phyloP scores from a whole-genome alignment of 2,797 vertebrate genomes.

The Simalia tracyae region DNA sequence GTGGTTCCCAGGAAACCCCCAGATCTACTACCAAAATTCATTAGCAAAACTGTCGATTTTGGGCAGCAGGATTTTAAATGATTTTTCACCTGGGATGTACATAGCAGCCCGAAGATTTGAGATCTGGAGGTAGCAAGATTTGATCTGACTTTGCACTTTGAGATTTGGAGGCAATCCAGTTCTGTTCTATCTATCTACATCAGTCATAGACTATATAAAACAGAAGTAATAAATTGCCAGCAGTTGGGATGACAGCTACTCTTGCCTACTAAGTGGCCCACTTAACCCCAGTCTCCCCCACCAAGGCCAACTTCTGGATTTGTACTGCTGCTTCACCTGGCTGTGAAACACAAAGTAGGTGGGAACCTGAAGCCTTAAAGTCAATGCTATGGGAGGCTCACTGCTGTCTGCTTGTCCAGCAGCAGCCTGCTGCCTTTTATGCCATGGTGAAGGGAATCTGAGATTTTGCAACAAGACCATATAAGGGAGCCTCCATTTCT shows the following conservation, averaged over 20 bases:
- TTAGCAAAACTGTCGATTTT: too few relatives aligned
- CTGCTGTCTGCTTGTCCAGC: not conserved
- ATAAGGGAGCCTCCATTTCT: not conserved
- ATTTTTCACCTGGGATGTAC: too few relatives aligned
- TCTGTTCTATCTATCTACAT: not conserved
- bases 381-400: not conserved
- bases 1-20: too few relatives aligned
- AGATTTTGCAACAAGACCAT: not conserved
- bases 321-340: not conserved
- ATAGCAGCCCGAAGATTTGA: too few relatives aligned
- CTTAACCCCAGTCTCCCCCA: not conserved
- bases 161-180: not conserved
- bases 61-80: too few relatives aligned
- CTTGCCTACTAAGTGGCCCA: not conserved
- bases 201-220: not conserved
- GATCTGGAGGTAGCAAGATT: too few relatives aligned
- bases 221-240: not conserved
- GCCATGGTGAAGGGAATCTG: not conserved
- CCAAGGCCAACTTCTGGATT: not conserved
- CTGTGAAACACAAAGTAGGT: not conserved
- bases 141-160: not conserved
- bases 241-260: not conserved
- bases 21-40: too few relatives aligned
- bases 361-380: not conserved
- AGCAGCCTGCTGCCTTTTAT: not conserved